phyloP scores from a whole-genome alignment of 2,797 vertebrate genomes.

The Trichosurus vulpecula region DNA sequence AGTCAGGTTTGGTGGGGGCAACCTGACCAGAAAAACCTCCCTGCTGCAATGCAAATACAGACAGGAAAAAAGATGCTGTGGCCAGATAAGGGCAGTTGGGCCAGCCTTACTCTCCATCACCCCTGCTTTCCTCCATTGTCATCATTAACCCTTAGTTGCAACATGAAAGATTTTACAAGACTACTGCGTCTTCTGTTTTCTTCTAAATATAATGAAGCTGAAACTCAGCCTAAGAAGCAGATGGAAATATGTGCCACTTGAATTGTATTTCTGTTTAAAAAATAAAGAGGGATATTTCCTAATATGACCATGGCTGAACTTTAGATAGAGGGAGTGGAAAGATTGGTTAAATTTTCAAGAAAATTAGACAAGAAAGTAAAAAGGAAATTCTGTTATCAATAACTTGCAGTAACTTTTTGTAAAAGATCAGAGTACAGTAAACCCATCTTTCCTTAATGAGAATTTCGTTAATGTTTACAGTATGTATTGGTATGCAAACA shows the following conservation, averaged over 20 bases:
- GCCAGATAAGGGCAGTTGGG: conserved; percentile 80
- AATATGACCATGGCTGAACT: conserved; percentile 81
- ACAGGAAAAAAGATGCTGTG: conserved; percentile 82
- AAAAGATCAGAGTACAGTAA: conserved; percentile 86
- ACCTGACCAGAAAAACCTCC: conserved; percentile 81
- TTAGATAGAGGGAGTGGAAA: conserved; percentile 82
- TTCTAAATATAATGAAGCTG: conserved; percentile 82
- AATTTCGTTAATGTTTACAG: conserved; percentile 86
- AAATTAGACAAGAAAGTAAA: conserved; percentile 82
- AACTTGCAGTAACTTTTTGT: conserved; percentile 83
- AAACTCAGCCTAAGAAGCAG: conserved; percentile 80
- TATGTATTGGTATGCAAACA: conserved; percentile 85
- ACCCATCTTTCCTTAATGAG: conserved; percentile 85
- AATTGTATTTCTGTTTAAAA: conserved; percentile 86
- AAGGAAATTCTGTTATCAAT: conserved; percentile 83
- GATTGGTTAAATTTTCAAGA: conserved; percentile 86
- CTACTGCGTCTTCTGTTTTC: conserved; percentile 83
- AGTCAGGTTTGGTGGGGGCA: conserved; percentile 74
- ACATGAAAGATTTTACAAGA: conserved; percentile 81
- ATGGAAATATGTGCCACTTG: conserved; percentile 83
- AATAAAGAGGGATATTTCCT: conserved; percentile 87
- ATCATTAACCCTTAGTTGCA: conserved; percentile 82
- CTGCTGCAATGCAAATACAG: conserved; percentile 81
- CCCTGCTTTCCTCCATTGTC: conserved; percentile 79
- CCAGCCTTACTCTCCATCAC: conserved; percentile 82